These are phyloP conservation scores for Piprites chloris DNA, from an alignment of 2,113 vertebrate species.

Conservation along the genomic window DNA sequence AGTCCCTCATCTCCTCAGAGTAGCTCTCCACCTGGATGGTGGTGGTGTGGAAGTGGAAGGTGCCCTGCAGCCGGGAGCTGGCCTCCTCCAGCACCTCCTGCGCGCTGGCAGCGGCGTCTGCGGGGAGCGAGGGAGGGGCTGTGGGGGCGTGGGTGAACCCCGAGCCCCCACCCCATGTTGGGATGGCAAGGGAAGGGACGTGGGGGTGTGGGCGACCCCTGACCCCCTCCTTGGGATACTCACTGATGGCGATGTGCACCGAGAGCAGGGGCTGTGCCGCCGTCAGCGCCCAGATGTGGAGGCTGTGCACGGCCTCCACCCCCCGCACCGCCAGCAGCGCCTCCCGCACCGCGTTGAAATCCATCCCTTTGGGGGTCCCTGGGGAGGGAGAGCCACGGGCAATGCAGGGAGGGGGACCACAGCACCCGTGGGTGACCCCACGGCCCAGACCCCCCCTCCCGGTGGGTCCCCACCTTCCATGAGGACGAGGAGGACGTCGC, in stretches of 20 bases:
- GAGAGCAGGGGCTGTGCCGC: constrained; percentile 78
- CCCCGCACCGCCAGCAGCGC: constrained; percentile 78
- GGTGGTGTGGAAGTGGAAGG: constrained; percentile 77
- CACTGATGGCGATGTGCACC: constrained; percentile 84
- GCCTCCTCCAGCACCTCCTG: constrained; percentile 78
- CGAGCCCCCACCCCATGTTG: accelerated
- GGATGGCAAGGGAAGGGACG: accelerated
- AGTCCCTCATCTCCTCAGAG: constrained; percentile 81
- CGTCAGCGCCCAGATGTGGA: constrained; percentile 88
- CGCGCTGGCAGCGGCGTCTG: constrained; percentile 67
- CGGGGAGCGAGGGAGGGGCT: accelerated
- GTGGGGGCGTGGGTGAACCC: accelerated
- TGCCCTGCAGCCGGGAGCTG: constrained; percentile 65
- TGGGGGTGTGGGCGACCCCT: accelerated
- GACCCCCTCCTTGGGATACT: neutral
- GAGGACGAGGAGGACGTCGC: constrained; percentile 83
- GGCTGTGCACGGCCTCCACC: constrained; percentile 80
- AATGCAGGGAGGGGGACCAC: accelerated
- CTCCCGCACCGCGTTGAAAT: constrained; percentile 73
- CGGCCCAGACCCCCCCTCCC: accelerated
- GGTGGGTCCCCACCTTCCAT: constrained; percentile 81
- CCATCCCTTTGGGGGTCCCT: constrained; percentile 73
- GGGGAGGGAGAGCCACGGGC: accelerated
- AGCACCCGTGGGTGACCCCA: accelerated
- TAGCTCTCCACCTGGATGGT: constrained; percentile 84